Evolutionary conservation across 2,797 vertebrate genomes (phyloP).

Genomic region (Steatocranus sp.): DNA sequence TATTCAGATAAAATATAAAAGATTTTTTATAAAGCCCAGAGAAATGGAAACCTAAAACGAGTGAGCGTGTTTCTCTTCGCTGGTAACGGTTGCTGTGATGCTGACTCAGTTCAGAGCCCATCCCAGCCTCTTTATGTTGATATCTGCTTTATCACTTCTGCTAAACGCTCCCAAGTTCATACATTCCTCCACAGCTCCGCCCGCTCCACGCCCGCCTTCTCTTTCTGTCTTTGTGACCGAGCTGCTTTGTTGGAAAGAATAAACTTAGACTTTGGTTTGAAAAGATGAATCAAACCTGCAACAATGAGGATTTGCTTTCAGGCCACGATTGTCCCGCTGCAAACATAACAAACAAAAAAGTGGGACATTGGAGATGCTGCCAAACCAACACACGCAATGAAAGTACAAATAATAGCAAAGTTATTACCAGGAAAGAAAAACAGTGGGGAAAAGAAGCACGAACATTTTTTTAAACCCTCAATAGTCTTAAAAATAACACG

Average conservation of each 20-base stretch:
- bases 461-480: background rate
- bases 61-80: background rate
- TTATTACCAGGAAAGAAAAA: background rate
- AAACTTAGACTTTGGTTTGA: background rate
- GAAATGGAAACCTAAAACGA: background rate
- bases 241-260: background rate
- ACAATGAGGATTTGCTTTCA: conserved; percentile 24
- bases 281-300: background rate
- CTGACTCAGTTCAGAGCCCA: background rate
- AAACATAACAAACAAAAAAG: background rate
- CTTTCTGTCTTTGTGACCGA: background rate
- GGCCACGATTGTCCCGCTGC: background rate
- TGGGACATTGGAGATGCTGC: background rate
- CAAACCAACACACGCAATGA: background rate
- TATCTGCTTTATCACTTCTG: background rate
- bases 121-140: background rate
- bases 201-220: background rate
- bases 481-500: background rate
- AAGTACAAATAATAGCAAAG: background rate
- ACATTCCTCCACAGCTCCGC: background rate
- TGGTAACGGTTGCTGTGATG: background rate
- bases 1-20: background rate
- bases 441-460: background rate
- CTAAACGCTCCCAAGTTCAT: background rate
- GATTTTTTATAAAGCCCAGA: fast-evolving